Evolutionary conservation across 2,888 invertebrate species (phyloP), one percentile per base, ranked within the genome.

Genomic region (Ernsta delagoae): DNA sequence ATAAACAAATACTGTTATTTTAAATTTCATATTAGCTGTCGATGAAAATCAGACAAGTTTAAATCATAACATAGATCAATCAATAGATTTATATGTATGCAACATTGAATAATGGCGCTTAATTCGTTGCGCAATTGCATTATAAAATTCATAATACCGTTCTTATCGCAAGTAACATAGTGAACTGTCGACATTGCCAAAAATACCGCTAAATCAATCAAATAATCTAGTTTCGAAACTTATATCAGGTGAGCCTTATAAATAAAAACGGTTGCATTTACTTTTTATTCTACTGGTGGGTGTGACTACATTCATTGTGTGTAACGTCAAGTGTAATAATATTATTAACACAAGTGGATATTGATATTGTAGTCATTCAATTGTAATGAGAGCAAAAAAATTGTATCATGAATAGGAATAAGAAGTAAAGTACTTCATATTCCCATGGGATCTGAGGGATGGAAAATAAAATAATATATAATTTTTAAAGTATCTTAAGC

Each of bases 191-290:
- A 68, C 67, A 68, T 62, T 45, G 67, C 56, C 43, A 53, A 66
- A 60, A 60, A 54, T 66, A 66, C 50, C 60, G 60, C 16, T 66
- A 60, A 66, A 66, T 66, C 66, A 66, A 66, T 66, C 66, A 60
- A n/a, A 45, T 60, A 53, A 60, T 54, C 61, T 48, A 56, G 62
- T 68, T 68, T 62, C 48, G 61, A 62, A 57, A 61, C 24, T 12
- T 48, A 61, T 67, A 65, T 59, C 65, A 50, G 24, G 45, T 59
- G 59, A 39, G 59, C 65, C 8, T 57, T 65, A 64, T 56, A 56
- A 65, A 50, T 65, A 65, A 12, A 16, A 16, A 59, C 12, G 36
- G 36, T 63, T 45, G 64, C 43, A 65, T 65, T 45, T 57, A 54
- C 36, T 56, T 54, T 34, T 5, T 31, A 16, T 48, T 57, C 9